These are phyloP conservation scores for Oryzias celebensis DNA, from an alignment of 2,113 vertebrate species.

Conservation along the genomic window DNA sequence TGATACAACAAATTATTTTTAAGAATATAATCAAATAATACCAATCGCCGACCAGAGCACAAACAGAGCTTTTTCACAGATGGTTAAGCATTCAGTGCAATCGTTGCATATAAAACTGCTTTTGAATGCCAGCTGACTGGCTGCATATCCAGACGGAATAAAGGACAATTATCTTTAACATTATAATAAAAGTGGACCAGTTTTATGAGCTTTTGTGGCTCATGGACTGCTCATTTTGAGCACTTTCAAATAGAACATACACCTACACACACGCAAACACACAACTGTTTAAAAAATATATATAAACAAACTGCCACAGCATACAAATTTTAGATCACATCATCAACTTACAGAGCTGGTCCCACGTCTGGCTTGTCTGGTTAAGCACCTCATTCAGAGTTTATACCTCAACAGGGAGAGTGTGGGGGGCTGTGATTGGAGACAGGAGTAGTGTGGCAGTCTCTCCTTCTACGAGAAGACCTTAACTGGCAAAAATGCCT, in stretches of 20 bases:
- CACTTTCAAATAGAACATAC: conserved; percentile 20
- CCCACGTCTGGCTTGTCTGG: conserved; percentile 37
- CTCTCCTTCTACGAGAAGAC: conserved; percentile 28
- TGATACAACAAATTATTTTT: not conserved
- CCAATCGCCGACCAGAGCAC: conserved; percentile 22
- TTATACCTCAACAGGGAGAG: conserved; percentile 34
- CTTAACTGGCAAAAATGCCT: conserved; percentile 27
- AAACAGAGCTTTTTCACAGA: conserved; percentile 60
- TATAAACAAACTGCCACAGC: conserved; percentile 10
- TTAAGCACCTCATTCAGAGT: conserved; percentile 46
- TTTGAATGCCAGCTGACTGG: conserved; percentile 24
- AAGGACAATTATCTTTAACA: conserved; percentile 42
- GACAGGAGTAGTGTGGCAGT: conserved; percentile 8
- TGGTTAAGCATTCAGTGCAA: conserved; percentile 40
- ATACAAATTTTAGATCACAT: conserved; percentile 46
- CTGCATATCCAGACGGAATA: conserved; percentile 34
- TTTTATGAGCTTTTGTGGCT: conserved; percentile 25
- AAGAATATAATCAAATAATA: conserved; percentile 34
- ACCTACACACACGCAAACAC: conserved; percentile 11
- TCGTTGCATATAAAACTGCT: conserved; percentile 35
- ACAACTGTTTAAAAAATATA: not conserved
- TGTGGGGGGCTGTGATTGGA: conserved; percentile 11
- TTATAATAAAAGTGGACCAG: conserved; percentile 25
- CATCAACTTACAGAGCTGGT: conserved; percentile 37
- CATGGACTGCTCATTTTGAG: conserved; percentile 19